Evolutionary conservation across 2,113 vertebrate genomes (phyloP), one percentile per base, ranked within the genome.

Genomic region (Plecotus auritus): DNA sequence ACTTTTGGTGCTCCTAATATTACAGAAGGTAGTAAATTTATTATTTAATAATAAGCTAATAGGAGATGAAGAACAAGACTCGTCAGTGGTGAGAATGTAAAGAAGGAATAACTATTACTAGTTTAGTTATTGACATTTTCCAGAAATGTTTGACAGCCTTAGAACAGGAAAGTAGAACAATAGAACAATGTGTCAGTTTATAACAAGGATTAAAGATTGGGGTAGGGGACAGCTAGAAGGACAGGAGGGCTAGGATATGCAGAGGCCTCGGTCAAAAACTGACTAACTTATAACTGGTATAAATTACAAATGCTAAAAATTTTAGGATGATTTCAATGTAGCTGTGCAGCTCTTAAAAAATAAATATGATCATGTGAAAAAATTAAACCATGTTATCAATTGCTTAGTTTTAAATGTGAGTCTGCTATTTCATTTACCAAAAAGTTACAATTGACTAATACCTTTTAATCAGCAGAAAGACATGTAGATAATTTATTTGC

Each of bases 91-190:
- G 8, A 80, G 78, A 93, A 81, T 37, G 6, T 73, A 1, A 49
- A 69, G 72, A 94, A 86, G 10, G 12, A 64, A 23, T 70, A 95
- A 59, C n/a, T 85, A 72, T 54, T 82, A 93, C 90, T 45, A 92
- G 28, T 69, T 84, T 40, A 54, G 20, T 82, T 91, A 77, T 70
- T 95, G 28, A 91, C 6, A 80, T 66, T 94, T 93, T 73, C 17
- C 40, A 94, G 61, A 90, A 93, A 93, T 73, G 47, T 11, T 47
- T 90, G n/a, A 49, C 7, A 90, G 51, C 9, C 30, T 37, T 49
- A 18, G 66, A 82, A 91, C 5, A 73, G n/a, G 13, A 78, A 77
- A 45, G 26, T 10, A 49, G 17, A 92, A 70, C 72, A 74, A 51
- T 10, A 49, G 17, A 92, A 74, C 72, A 74, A 40, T 8, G 2